A percentile compares a stretch with the other conserved stretches of the same genome.
phyloP scores from a whole-genome alignment of 2,113 vertebrate genomes.

The Vidua chalybeata region DNA sequence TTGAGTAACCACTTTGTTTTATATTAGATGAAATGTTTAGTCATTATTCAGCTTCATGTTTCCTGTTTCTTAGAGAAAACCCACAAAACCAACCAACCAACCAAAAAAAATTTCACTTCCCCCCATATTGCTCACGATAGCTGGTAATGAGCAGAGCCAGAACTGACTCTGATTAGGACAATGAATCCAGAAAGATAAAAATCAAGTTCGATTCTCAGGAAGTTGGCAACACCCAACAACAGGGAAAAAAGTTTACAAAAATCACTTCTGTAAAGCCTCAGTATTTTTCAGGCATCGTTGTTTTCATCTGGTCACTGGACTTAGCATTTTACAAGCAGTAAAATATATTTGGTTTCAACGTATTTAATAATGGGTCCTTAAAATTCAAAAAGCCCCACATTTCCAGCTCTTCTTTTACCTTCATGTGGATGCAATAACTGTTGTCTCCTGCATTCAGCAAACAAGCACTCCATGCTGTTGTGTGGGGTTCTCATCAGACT shows the following conservation, averaged over 20 bases:
- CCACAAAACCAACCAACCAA: background rate
- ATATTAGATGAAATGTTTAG: background rate
- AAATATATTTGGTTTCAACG: background rate
- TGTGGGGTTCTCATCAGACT: background rate
- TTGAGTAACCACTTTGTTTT: background rate
- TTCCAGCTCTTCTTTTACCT: background rate
- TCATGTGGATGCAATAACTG: background rate
- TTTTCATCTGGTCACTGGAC: background rate
- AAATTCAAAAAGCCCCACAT: background rate
- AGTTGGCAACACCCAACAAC: rapidly evolving
- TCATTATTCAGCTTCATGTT: background rate
- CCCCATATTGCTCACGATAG: rapidly evolving
- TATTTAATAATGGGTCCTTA: background rate
- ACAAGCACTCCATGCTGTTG: background rate
- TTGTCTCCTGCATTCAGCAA: background rate
- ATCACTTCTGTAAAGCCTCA: background rate
- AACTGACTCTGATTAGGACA: background rate
- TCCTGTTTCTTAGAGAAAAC: background rate
- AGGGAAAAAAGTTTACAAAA: rapidly evolving
- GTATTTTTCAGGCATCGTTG: background rate
- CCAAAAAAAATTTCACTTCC: background rate
- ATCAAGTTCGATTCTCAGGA: background rate
- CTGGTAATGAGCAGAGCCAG: background rate
- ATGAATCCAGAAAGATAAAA: background rate
- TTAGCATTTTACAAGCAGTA: background rate